Base-by-base conservation (phyloP, 2,888 invertebrate genomes). In the Chymomyza fuscimana region DNA sequence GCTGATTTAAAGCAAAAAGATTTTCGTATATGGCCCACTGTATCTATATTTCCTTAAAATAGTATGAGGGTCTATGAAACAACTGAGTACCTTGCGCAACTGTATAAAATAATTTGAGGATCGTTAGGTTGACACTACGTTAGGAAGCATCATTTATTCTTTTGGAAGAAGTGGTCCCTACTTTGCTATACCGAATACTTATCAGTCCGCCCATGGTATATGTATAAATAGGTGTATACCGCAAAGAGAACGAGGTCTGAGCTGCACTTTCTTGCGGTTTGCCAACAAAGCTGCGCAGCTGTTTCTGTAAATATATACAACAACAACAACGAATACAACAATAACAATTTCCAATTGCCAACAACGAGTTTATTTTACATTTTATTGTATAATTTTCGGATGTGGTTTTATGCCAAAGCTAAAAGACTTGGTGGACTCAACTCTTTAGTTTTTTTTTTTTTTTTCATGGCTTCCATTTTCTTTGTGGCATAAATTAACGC, bases 381-480 rank as follows among this genome's bases (percentile, higher is more conserved):
- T 84, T 84, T 84, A 84, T 87, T 84, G 83, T 84, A 84, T 84
- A 84, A 84, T 84, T 87, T 87, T 84, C 83, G 83, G 83, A 84
- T 84, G 83, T 84, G 83, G 83, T 84, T 87, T 74, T 72, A 75
- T 72, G 70, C 65, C 70, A 50, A 65, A 16, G 62, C 40, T 46
- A 15, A 46, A 46, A 46, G 40, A 46, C 40, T 46, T 46, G 62
- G 25, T 19, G 36, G 62, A 22, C 62, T 65, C 40, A 7, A 1
- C 40, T 46, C 40, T 46, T 12, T 32, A 32, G 40, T 46, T 12
- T 46, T 12, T 36, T 36, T 36, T 36, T 36, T 7, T 36, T 36
- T 36, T 36, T 46, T 46, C 40, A 46, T 4, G 66, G 65, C 65
- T 61, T 54, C 15, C 62, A 29, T 52, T 51, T 69, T 61, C 64